Evolutionary conservation across 2,113 vertebrate genomes (phyloP).

Genomic region (Melanerpes formicivorus): DNA sequence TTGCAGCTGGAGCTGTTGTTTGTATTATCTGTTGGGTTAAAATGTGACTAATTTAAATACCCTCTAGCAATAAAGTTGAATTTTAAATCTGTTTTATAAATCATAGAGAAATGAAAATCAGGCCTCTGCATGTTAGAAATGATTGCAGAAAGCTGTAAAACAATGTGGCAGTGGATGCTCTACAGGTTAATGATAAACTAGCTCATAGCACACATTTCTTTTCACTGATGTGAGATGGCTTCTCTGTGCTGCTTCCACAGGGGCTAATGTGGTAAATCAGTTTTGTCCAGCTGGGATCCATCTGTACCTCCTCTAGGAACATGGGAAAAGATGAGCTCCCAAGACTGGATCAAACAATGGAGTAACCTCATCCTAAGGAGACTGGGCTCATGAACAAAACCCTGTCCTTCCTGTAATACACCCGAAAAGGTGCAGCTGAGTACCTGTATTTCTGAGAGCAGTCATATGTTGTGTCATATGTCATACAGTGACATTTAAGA

Average conservation of each 20-base stretch:
- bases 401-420: neutral
- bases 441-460: neutral
- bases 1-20: neutral
- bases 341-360: neutral
- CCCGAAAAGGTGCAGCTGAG: neutral
- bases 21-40: conserved; percentile 14
- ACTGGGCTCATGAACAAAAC: neutral
- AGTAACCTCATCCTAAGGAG: neutral
- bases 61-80: neutral
- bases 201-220: neutral
- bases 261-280: neutral
- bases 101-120: neutral
- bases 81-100: conserved; percentile 12
- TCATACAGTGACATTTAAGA: conserved; percentile 1
- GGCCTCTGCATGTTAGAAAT: neutral
- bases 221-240: neutral
- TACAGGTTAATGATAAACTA: neutral
- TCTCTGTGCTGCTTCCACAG: neutral
- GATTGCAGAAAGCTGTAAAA: neutral
- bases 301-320: neutral
- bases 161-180: neutral
- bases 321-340: neutral
- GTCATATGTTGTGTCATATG: neutral
- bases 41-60: conserved; percentile 1
- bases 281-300: neutral